phyloP scores from a whole-genome alignment of 2,797 vertebrate genomes.

The Oceanodroma leucorhoa region DNA sequence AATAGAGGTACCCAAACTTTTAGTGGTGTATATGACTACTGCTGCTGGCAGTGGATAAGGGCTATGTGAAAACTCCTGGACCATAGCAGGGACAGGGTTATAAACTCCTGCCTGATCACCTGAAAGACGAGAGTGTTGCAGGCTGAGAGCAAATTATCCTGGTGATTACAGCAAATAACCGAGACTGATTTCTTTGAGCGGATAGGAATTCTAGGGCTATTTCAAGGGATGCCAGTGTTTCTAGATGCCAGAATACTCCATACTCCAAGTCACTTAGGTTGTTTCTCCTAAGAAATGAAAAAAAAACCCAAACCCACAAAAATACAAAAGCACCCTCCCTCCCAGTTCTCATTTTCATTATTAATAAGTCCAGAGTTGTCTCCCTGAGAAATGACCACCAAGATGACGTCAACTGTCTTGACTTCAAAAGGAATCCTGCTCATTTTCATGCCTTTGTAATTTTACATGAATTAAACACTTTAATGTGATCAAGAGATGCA shows the following conservation, averaged over 20 bases:
- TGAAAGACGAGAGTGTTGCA: not conserved
- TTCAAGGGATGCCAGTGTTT: not conserved
- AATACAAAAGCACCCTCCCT: not conserved
- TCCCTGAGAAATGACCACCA: slow-evolving; percentile 46
- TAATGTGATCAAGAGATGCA: slow-evolving; percentile 31
- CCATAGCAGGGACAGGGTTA: not conserved
- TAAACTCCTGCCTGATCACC: not conserved
- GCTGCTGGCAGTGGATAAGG: not conserved
- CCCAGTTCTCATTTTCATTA: slow-evolving; percentile 6
- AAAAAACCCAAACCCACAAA: not conserved
- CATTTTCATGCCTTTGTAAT: slow-evolving; percentile 59
- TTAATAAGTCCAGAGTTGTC: not conserved
- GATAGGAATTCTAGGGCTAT: not conserved
- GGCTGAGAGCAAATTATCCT: not conserved
- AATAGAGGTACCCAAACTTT: not conserved
- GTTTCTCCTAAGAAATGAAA: not conserved
- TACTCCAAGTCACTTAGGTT: not conserved
- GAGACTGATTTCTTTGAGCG: not conserved
- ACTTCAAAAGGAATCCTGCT: slow-evolving; percentile 52
- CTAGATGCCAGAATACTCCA: not conserved
- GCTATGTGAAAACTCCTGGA: not conserved
- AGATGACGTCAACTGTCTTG: not conserved
- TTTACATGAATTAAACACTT: slow-evolving; percentile 40
- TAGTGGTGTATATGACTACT: not conserved
- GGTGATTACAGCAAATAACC: not conserved